These are phyloP conservation scores for Pelagia noctiluca DNA, from an alignment of 30 jellyfish, hydroid and myxozoan species.

Conservation along the genomic window DNA sequence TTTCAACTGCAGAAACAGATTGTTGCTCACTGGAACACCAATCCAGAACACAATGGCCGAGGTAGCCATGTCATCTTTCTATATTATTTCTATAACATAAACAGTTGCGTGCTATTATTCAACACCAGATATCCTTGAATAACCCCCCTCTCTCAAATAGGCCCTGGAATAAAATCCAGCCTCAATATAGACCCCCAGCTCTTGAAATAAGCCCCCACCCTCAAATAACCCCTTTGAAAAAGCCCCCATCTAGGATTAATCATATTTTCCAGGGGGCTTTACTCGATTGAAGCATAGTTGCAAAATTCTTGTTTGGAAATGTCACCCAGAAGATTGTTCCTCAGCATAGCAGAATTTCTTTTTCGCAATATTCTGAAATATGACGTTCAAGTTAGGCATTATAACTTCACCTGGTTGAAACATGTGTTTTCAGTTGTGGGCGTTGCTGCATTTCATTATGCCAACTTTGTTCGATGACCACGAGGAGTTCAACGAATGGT, in stretches of 20 bases:
- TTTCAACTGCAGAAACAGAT: slow-evolving; percentile 96
- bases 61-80: slow-evolving; percentile 45
- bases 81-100: neutral
- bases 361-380: too few relatives aligned
- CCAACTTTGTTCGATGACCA: slow-evolving; percentile 99
- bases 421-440: slow-evolving; percentile 85
- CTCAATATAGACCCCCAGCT: too few relatives aligned
- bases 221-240: too few relatives aligned
- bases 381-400: neutral
- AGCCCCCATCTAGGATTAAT: too few relatives aligned
- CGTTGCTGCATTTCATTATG: slow-evolving; percentile 96
- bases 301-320: too few relatives aligned
- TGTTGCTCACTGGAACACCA: slow-evolving; percentile 98
- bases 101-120: neutral
- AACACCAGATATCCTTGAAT: neutral
- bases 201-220: too few relatives aligned
- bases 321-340: too few relatives aligned
- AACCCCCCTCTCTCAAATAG: too few relatives aligned
- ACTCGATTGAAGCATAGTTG: too few relatives aligned
- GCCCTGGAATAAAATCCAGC: too few relatives aligned
- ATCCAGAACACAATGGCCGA: slow-evolving; percentile 99
- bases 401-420: neutral
- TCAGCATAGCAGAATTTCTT: too few relatives aligned
- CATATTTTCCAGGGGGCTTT: too few relatives aligned
- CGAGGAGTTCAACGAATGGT: slow-evolving; percentile 99